Base-by-base conservation (phyloP, 2,113 vertebrate genomes). In the Scortum barcoo region DNA sequence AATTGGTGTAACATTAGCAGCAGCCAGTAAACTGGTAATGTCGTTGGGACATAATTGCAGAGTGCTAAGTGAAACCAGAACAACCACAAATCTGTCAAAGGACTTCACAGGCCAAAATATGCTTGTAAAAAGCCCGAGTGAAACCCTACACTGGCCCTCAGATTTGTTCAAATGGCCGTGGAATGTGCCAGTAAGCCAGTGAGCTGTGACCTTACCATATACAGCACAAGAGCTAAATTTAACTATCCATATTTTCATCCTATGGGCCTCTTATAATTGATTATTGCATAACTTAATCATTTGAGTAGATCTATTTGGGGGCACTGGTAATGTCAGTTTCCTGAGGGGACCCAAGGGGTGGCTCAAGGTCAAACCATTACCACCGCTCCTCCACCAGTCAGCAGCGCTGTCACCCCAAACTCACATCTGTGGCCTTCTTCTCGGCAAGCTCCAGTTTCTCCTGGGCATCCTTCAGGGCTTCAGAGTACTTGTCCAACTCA, bases 371-470 rank as follows among this genome's bases (percentile, higher is more conserved):
- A 80, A n/a, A 70, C 22, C 6, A 48, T 53, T 22, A 44, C 24
- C 33, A 30, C 3, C 46, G 46, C 28, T 26, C 69, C 67, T 75
- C 26, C 68, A 70, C 72, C 26, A 28, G 13, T 44, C 54, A 42
- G 14, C 22, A 50, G 42, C 30, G 36, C 48, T 50, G 10, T 76
- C 24, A 33, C 11, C 14, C 58, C 65, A 78, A 79, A 98, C 98
- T 99, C 96, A 99, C 98, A 90, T 99, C 98, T 67, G 96, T 94
- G 93, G 98, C 98, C 90, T 99, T 99, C 96, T 98, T 99, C 94
- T 99, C 98, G 42, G 98, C 98, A 76, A 99, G 92, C 92, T 99
- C 98, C 96, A 99, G 94, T 95, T 99, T 99, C 95, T 99, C 98
- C 95, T 99, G 98, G 87, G 98, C 98, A 95, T 99, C 98, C 95